A percentile compares a stretch with the other conserved stretches of the same genome.
Evolutionary conservation across 2,797 vertebrate species (phyloP).

Genomic region (Cynopterus sphinx): DNA sequence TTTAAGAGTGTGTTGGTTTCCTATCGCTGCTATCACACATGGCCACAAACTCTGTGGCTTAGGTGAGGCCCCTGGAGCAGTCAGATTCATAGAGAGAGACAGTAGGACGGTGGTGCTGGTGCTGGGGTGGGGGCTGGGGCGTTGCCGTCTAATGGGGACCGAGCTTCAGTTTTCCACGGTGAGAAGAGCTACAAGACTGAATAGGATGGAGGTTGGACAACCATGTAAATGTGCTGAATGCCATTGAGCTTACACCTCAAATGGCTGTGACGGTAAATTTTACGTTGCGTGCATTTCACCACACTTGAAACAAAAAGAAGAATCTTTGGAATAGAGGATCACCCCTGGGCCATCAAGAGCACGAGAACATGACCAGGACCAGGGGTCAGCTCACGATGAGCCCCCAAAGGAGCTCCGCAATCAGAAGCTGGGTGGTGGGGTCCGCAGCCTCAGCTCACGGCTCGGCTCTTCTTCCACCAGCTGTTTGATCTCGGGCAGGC

Average conservation of each 20-base stretch:
- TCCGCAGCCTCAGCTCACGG: neutral
- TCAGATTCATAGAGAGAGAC: neutral
- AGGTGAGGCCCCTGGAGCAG: neutral
- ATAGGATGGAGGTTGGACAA: rapidly evolving
- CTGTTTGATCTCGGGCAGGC: neutral
- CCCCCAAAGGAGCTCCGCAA: rapidly evolving
- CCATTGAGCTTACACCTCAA: neutral
- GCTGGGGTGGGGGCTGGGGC: rapidly evolving
- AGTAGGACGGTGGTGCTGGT: neutral
- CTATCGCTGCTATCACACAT: neutral
- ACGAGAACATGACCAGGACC: no score
- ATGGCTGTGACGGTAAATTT: neutral
- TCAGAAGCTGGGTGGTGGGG: neutral
- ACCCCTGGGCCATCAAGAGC: no score
- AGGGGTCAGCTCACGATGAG: rapidly evolving
- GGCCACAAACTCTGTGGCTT: neutral
- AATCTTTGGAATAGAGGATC: neutral
- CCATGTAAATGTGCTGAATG: rapidly evolving
- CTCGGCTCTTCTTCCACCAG: neutral
- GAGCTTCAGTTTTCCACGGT: neutral
- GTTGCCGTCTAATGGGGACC: rapidly evolving
- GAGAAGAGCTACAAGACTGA: neutral
- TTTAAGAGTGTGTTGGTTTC: neutral
- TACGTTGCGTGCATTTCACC: neutral
- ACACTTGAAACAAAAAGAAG: neutral